phyloP scores from a whole-genome alignment of 2,888 invertebrate genomes.

The Yponomeuta sedellus region DNA sequence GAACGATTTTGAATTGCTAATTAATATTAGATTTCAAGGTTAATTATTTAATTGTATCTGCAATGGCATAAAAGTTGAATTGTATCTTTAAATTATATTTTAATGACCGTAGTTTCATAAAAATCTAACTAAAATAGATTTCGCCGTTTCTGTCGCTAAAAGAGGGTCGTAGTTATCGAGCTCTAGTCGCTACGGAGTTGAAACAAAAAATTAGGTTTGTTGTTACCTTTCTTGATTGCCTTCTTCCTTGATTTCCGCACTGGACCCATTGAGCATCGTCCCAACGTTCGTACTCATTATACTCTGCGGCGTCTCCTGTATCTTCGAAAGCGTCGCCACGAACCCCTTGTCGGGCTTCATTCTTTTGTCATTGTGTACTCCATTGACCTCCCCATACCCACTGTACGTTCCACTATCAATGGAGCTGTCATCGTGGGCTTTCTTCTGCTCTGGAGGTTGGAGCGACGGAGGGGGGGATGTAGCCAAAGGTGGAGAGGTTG shows the following conservation, averaged over 20 bases:
- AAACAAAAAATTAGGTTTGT: not conserved
- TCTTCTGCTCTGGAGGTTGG: conserved; percentile 47
- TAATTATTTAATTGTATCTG: too few relatives aligned
- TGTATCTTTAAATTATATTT: too few relatives aligned
- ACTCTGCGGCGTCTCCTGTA: conserved; percentile 77
- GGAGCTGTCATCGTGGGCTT: conserved; percentile 61
- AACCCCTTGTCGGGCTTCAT: conserved; percentile 68
- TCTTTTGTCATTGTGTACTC: conserved; percentile 51
- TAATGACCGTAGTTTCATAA: too few relatives aligned
- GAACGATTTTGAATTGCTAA: too few relatives aligned
- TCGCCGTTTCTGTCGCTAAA: too few relatives aligned
- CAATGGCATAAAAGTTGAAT: too few relatives aligned
- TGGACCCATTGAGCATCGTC: conserved; percentile 63
- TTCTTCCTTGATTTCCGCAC: conserved; percentile 47
- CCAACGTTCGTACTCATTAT: conserved; percentile 53
- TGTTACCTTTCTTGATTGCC: conserved; percentile 65
- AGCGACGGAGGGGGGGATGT: conserved; percentile 78
- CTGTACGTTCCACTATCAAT: conserved; percentile 67
- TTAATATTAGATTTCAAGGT: too few relatives aligned
- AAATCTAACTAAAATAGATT: too few relatives aligned
- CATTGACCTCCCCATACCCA: conserved; percentile 65
- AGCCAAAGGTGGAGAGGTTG: conserved; percentile 60
- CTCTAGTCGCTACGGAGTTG: too few relatives aligned
- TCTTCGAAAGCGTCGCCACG: conserved; percentile 78
- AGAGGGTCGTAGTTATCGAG: too few relatives aligned